Base-by-base conservation (phyloP, 2,113 vertebrate genomes). In the Rhadina sibilatrix region DNA sequence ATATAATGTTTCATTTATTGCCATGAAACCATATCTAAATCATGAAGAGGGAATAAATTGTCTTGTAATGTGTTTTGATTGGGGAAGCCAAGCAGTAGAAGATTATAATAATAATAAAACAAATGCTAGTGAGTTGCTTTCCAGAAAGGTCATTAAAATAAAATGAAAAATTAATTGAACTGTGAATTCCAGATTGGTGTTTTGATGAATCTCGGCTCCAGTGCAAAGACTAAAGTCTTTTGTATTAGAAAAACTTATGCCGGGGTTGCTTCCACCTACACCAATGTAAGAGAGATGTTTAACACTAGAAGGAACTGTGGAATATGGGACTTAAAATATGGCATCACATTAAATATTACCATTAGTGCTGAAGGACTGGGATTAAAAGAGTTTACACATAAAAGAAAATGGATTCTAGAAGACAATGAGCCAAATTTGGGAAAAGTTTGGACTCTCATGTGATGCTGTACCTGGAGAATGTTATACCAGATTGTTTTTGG, bases 91-190 rank as follows among this genome's bases (percentile, higher is more conserved):
- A 50, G n/a, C 20, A 96, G 16, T 69, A 52, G 72, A 96, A 92
- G 40, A 83, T 97, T 93, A 89, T 21, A 64, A 60, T 84, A 82
- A 77, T 40, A 87, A 71, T 74, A 84, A 92, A 83, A 81, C 69
- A 95, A 93, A 92, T 49, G 70, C 15, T 76, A 76, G 31, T 33
- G 17, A 94, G 52, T 93, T 94, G 42, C 89, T 75, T 74, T 92
- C 69, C 46, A 88, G 74, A 78, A 91, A 83, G 60, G 10, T n/a
- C 44, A 84, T 96, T 95, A 92, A 60, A 92, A 42, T 89, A 84
- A 95, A 96, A 86, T 91, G 37, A 97, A 95, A 95, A 94, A 92
- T 75, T 97, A 83, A 89, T 93, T 96, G 90, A 50, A 85, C 50
- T 87, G 21, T 74, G 92, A 95, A 74, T 92, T 94, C 52, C 61